Base-by-base conservation (phyloP, 2,113 vertebrate species). In the Montifringilla adamsi region DNA sequence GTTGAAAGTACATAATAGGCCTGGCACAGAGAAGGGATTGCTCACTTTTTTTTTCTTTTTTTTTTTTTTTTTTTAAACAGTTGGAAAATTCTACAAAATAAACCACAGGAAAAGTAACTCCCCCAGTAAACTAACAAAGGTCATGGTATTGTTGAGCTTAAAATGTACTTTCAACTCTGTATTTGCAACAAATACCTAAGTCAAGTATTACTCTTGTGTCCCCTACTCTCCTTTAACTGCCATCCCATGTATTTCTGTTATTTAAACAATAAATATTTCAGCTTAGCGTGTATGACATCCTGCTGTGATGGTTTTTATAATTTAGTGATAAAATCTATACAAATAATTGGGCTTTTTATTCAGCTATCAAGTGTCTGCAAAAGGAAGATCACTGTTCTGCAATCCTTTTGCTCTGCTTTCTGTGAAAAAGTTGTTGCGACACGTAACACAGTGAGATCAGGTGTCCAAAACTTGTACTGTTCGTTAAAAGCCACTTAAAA, bases 401-500 rank as follows among this genome's bases (percentile, higher is more conserved):
- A 79, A 59, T 35, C 7, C 28, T 66, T 94, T 47, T 58, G 44
- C 80, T 81, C 85, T 75, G 72, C 73, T 92, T 84, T 87, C 83
- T 76, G 69, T 70, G 69, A 63, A 90, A 49, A 88, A 84, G 76
- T 44, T 93, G 93, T 79, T 94, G 90, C 2, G 1, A 94, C 85
- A 94, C 10, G 83, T 72, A 95, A 84, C 85, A 56, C 31, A 83
- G 56, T 72, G 80, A 90, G 90, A 93, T 96, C 92, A 78, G 58
- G 72, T 93, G 80, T 93, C 93, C 92, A 72, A 82, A 92, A 75
- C 83, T 73, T 94, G 60, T n/a, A 72, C 49, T 66, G 58, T 90
- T 95, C 8, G 2, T 92, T 95, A 96, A 93, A 87, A 95, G 89
- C 80, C 91, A 94, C 90, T 94, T 94, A 93, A 84, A 93, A 81